Conservation (phyloP, 1,140 invertebrate species). For the Saccostrea echinata region DNA sequence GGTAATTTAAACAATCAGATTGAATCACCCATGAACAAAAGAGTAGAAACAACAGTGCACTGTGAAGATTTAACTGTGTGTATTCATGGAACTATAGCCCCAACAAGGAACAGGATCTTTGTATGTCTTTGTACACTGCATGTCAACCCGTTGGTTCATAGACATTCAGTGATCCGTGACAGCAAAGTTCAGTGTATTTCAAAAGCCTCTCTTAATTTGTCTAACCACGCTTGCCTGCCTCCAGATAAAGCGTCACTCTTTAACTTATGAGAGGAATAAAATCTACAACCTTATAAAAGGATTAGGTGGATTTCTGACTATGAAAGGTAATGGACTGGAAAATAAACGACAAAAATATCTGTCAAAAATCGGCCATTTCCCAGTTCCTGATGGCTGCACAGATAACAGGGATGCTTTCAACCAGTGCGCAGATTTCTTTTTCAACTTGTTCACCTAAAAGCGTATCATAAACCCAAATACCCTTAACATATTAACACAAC, state of each 20-base stretch:
- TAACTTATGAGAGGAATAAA: constrained; percentile 27
- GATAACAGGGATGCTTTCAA: constrained; percentile 9
- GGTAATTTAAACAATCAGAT: constrained; percentile 33
- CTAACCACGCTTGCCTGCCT: constrained; percentile 31
- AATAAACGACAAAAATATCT: constrained; percentile 38
- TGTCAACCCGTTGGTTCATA: constrained; percentile 25
- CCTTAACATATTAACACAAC: not conserved
- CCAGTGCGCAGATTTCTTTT: not conserved
- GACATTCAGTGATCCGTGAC: not conserved
- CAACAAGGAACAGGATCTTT: constrained; percentile 4
- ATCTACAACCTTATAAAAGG: constrained; percentile 32
- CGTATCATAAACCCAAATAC: not conserved
- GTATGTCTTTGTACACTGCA: not conserved
- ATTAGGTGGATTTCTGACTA: constrained; percentile 38
- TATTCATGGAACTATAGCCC: constrained; percentile 1
- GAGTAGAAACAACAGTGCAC: constrained; percentile 21
- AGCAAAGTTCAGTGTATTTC: constrained; percentile 34
- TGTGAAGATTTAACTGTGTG: constrained; percentile 32
- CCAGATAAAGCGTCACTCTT: constrained; percentile 31
- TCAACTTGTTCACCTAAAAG: not conserved
- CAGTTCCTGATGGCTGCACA: constrained; percentile 26
- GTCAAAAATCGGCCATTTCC: constrained; percentile 28
- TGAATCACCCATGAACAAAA: constrained; percentile 24
- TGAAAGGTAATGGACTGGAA: constrained; percentile 29
- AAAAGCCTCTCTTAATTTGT: constrained; percentile 26